Percentiles rank a stretch among this genome's conserved stretches.
Evolutionary conservation across 2,797 vertebrate species (phyloP).

Genomic region (Margarornis squamiger): DNA sequence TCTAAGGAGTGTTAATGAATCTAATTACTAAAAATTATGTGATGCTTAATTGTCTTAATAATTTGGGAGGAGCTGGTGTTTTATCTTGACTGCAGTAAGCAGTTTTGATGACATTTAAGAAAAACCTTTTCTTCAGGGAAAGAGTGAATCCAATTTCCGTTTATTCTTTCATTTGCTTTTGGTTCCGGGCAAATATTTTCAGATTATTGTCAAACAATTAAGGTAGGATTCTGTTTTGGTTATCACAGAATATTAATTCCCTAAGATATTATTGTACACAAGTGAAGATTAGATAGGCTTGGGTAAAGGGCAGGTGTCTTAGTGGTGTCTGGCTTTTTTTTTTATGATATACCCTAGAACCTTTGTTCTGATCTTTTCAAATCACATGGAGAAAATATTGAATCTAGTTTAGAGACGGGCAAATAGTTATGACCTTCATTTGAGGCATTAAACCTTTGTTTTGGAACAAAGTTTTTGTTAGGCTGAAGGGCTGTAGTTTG

Average conservation of each 20-base stretch:
- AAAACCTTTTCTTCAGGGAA: conserved; percentile 6
- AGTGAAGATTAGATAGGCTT: conserved; percentile 31
- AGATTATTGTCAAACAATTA: conserved; percentile 50
- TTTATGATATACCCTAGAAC: background rate
- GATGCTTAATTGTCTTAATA: conserved; percentile 69
- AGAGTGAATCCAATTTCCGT: background rate
- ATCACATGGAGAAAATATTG: conserved; percentile 51
- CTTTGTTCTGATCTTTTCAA: conserved; percentile 58
- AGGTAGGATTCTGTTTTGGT: conserved; percentile 34
- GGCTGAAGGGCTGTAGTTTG: background rate
- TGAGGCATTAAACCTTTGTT: conserved; percentile 43
- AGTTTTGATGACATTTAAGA: conserved; percentile 39
- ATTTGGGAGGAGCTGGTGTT: conserved; percentile 64
- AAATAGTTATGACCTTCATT: conserved; percentile 67
- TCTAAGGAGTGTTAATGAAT: conserved; percentile 68
- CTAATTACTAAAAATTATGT: conserved; percentile 69
- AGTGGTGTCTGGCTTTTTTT: background rate
- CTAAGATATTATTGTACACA: conserved; percentile 28
- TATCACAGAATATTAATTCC: conserved; percentile 38
- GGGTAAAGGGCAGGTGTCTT: conserved; percentile 53
- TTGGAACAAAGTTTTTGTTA: conserved; percentile 27
- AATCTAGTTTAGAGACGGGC: conserved; percentile 7
- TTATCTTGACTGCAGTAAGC: conserved; percentile 39
- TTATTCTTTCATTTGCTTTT: conserved; percentile 46
- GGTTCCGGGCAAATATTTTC: conserved; percentile 25